These are phyloP conservation scores for Schlechtendalia chinensis DNA, from an alignment of 1,140 invertebrate genomes.

Conservation along the genomic window DNA sequence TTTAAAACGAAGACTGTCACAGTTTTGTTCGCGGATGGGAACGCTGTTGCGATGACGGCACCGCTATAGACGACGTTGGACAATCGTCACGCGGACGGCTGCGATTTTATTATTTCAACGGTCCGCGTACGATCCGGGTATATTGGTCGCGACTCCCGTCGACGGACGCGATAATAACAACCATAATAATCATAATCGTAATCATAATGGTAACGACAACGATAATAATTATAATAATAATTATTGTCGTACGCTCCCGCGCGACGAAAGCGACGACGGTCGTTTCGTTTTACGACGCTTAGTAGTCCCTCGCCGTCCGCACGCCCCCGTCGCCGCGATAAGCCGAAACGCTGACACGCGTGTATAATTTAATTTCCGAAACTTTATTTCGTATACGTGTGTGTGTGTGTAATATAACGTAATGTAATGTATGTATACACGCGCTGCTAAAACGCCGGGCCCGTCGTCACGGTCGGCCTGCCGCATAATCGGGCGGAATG, in stretches of 20 bases:
- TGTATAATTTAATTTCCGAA: slow-evolving; percentile 7
- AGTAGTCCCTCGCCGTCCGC: background rate
- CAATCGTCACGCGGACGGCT: too few species aligned
- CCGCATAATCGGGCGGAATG: background rate
- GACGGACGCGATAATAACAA: too few species aligned
- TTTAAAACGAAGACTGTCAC: too few species aligned
- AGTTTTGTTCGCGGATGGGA: too few species aligned
- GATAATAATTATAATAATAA: background rate
- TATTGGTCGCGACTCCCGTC: too few species aligned
- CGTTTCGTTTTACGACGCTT: background rate
- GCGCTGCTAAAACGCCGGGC: background rate
- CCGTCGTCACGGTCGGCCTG: background rate
- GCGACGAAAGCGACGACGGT: background rate
- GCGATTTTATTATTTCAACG: too few species aligned
- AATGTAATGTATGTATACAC: background rate
- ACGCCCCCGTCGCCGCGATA: too few species aligned
- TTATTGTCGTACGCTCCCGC: background rate
- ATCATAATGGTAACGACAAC: too few species aligned
- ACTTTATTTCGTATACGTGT: background rate
- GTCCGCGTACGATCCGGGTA: too few species aligned
- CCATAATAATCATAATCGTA: too few species aligned
- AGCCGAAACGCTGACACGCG: background rate
- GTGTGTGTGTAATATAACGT: background rate
- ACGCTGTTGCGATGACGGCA: too few species aligned
- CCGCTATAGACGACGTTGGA: too few species aligned